These are phyloP conservation scores for Homarus americanus DNA, from an alignment of 1,140 invertebrate species.

Conservation along the genomic window DNA sequence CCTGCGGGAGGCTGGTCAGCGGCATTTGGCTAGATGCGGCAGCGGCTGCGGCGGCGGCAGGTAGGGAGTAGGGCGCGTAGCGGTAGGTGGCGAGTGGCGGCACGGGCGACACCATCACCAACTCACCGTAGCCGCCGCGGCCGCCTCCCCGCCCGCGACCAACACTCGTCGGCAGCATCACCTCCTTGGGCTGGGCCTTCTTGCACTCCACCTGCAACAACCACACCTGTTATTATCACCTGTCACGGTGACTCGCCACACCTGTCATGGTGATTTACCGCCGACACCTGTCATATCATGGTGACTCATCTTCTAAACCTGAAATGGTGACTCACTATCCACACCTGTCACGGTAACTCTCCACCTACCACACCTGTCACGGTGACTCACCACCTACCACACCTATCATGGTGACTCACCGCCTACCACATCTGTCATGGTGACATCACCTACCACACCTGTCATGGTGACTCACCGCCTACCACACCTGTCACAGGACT, in stretches of 20 bases:
- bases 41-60: conserved; percentile 80
- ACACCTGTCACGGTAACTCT: no score
- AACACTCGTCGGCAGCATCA: conserved; percentile 97
- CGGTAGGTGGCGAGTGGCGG: conserved; percentile 79
- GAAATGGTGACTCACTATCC: no score
- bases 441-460: no score
- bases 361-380: no score
- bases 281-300: not conserved
- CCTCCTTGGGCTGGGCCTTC: conserved; percentile 99
- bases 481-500: no score
- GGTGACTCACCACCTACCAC: no score
- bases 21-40: conserved; percentile 78
- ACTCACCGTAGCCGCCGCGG: conserved; percentile 94
- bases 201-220: conserved; percentile 96
- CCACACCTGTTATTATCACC: not conserved
- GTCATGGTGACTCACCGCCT: no score
- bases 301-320: no score
- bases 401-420: no score
- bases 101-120: conserved; percentile 88
- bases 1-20: conserved; percentile 78
- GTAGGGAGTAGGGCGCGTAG: conserved; percentile 83
- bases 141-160: conserved; percentile 95
- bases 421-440: no score
- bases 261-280: no score
- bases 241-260: not conserved